Percentiles rank a stretch among this genome's conserved stretches.
Evolutionary conservation across 2,797 vertebrate species (phyloP).

Genomic region (Pseudomugil gertrudae): DNA sequence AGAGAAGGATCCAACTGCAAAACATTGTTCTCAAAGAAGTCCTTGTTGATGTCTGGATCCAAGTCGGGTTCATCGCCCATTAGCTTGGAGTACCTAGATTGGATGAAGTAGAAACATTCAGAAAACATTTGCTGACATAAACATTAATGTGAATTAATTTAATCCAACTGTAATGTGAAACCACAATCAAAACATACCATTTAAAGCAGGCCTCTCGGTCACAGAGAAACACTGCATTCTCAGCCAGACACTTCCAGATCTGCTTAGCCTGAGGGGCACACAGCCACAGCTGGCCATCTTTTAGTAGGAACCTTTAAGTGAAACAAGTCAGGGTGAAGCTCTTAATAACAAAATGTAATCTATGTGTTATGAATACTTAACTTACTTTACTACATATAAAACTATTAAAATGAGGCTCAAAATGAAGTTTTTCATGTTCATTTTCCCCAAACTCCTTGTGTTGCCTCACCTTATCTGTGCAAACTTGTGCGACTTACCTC

Average conservation of each 20-base stretch:
- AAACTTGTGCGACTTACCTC: constrained; percentile 78
- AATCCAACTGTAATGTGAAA: background rate
- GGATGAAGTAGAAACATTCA: constrained; percentile 11
- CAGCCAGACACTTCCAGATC: constrained; percentile 99
- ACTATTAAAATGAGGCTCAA: background rate
- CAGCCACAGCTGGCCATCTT: constrained; percentile 98
- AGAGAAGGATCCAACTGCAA: constrained; percentile 98
- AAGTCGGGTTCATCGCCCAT: constrained; percentile 99
- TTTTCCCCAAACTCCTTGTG: background rate
- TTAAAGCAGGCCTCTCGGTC: constrained; percentile 99
- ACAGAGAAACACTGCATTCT: constrained; percentile 98
- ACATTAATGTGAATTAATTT: background rate
- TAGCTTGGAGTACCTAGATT: constrained; percentile 90
- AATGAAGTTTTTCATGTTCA: background rate
- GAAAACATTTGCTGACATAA: background rate
- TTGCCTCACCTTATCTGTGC: background rate
- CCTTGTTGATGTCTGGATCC: constrained; percentile 99
- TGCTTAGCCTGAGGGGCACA: constrained; percentile 99
- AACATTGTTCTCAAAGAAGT: constrained; percentile 99
- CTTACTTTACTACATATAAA: background rate
- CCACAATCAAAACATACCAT: constrained; percentile 81
- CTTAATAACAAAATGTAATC: background rate
- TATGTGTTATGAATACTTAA: background rate
- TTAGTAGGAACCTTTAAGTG: constrained; percentile 92
- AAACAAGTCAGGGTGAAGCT: background rate